Percentiles rank a stretch among this genome's conserved stretches.
phyloP scores from a whole-genome alignment of 2,113 vertebrate species.

The Loxodonta africana region DNA sequence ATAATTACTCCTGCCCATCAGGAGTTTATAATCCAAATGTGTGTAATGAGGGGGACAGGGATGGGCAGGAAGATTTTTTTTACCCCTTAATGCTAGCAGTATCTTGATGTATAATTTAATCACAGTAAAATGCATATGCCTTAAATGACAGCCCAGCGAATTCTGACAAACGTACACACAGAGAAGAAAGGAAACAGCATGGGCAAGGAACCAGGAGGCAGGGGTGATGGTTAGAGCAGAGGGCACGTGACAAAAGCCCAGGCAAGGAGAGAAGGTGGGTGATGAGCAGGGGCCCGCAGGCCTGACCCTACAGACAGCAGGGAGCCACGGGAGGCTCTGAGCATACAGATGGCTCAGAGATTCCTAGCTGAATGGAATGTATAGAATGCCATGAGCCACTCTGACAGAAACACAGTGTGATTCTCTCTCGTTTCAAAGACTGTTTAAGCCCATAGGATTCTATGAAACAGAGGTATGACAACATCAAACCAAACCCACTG shows the following conservation, averaged over 20 bases:
- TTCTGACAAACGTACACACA: neutral
- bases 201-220: neutral
- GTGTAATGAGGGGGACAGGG: neutral
- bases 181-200: neutral
- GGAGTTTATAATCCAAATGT: neutral
- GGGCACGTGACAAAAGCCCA: neutral
- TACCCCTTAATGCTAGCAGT: neutral
- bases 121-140: neutral
- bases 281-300: neutral
- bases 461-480: neutral
- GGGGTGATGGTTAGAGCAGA: neutral
- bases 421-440: neutral
- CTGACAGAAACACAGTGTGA: neutral
- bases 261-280: neutral
- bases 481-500: too few species aligned
- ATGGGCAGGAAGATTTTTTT: neutral
- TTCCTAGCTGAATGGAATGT: neutral
- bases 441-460: fast-evolving
- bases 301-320: neutral
- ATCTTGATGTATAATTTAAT: neutral
- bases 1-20: neutral
- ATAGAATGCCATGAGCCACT: neutral
- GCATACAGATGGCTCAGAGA: neutral
- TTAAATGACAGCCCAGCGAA: conserved; percentile 29
- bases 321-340: neutral